Base-by-base conservation (phyloP, 92 coral and sea anemone genomes). In the Palythoa grandiflora region DNA sequence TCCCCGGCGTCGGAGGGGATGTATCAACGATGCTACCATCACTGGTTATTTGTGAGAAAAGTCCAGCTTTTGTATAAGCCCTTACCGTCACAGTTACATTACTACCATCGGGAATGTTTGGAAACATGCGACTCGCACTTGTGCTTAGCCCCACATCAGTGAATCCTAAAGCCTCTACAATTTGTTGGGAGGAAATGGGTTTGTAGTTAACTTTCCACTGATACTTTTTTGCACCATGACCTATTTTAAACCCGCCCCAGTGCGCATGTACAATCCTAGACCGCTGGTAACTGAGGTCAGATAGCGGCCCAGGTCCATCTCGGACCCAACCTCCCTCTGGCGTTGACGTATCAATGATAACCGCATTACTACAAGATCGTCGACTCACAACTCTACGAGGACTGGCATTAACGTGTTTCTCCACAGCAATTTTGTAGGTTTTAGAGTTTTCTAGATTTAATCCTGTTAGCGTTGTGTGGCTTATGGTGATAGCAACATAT, bases 171-270 rank as follows among this genome's bases (percentile, higher is more conserved):
- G 93, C 94, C 38, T 78, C 76, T 38, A 57, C 55, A 10, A 86
- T 86, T 16, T 84, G 91, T 47, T 78, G 77, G 79, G 88, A 84
- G 2, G 47, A 80, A 68, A 84, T 80, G 11, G 96, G 91, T 2
- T 84, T 87, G 17, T 90, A 85, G 19, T 85, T 68, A n/a, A 97
- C 98, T 39, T 96, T 94, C 94, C 98, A 94, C 63, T 91, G 90
- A 79, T 95, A 97, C 83, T 90, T 93, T 53, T 80, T 91, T 38
- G 94, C 92, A 20, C 99, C 99, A 59, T 95, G 85, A 47, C 89
- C 88, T 38, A 94, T 90, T 28, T 84, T 84, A n/a, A 97, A 92
- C 14, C 99, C 99, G 37, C 99, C 99, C 99, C 98, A 97, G 87
- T 93, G 92, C 44, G 96, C 99, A 61, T 93, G 83, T 12, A 97